Base-by-base conservation (phyloP, 2,113 vertebrate species). In the Caracal caracal region DNA sequence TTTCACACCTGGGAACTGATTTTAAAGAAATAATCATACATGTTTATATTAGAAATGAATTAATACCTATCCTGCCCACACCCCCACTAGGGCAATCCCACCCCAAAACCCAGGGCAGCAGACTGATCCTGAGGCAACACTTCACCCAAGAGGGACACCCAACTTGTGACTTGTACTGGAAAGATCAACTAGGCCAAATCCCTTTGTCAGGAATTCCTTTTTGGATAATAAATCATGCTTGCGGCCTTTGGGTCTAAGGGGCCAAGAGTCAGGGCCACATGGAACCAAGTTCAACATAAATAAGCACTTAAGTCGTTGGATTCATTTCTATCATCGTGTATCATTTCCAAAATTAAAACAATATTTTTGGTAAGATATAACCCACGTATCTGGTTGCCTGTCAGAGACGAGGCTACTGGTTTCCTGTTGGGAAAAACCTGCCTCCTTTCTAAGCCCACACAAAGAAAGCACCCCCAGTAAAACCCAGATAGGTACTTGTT, bases 401-500 rank as follows among this genome's bases (percentile, higher is more conserved):
- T 92, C 68, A 76, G 22, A 78, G 37, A 65, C 81, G 20, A 96
- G 30, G 94, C 35, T 75, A 28, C 73, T 65, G n/a, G 35, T 59
- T 95, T 97, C 71, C 91, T 65, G 20, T 56, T 63, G 59, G 71
- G 35, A 37, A 88, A 76, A 71, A 51, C n/a, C 75, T 24, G 84
- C 53, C 53, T 49, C 37, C 71, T 82, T 65, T 47, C 35, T 35
- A 87, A 86, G 88, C 94, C 95, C 90, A 96, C 90, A 92, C 68
- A 95, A 95, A 93, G 87, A 83, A 78, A 95, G 68, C 26, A 33
- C 76, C 90, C 81, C 93, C 76, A 76, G 90, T 81, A 78, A 73
- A 84, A 84, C 70, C 80, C 51, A 49, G 26, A 81, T 4, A 93
- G 86, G 96, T 93, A 56, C 88, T 93, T 93, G 88, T 93, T 96